Evolutionary conservation across 37 sponge, comb jelly and placozoan species (phyloP).

Genomic region (Aphrocallistes beatrix): DNA sequence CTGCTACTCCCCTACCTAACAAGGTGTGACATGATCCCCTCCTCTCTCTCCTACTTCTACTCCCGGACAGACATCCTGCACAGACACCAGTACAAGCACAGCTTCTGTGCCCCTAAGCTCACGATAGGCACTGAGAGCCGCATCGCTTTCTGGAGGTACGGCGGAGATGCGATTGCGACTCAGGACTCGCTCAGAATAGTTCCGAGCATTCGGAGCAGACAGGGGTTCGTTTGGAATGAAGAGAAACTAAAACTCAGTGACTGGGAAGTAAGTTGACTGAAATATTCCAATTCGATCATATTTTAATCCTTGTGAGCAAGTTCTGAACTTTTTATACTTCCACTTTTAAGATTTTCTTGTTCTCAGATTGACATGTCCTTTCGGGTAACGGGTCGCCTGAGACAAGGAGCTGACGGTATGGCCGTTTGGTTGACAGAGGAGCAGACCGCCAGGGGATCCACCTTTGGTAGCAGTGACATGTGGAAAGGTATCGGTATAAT

Average conservation of each 20-base stretch:
- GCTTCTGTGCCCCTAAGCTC: slow-evolving; percentile 14
- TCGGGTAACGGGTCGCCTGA: slow-evolving; percentile 51
- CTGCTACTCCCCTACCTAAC: too few relatives aligned
- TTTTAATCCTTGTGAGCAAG: too few relatives aligned
- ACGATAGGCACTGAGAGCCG: neutral
- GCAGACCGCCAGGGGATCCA: slow-evolving; percentile 25
- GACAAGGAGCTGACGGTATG: slow-evolving; percentile 89
- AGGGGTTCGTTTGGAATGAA: neutral
- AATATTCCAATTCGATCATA: neutral
- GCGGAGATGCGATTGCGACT: neutral
- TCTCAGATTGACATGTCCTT: slow-evolving; percentile 30
- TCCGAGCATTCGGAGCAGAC: slow-evolving; percentile 2
- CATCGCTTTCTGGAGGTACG: neutral
- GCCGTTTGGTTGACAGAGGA: slow-evolving; percentile 58
- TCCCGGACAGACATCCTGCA: neutral
- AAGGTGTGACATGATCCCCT: neutral
- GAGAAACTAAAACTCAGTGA: neutral
- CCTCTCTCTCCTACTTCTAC: neutral
- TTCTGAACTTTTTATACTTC: neutral
- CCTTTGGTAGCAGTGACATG: slow-evolving; percentile 46
- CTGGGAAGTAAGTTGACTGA: neutral
- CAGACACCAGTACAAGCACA: slow-evolving; percentile 17
- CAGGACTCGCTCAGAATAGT: neutral
- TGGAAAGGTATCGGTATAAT: slow-evolving; percentile 73
- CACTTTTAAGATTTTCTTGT: neutral